phyloP scores from a whole-genome alignment of 1,140 invertebrate species.

The Tetraneura akinire region DNA sequence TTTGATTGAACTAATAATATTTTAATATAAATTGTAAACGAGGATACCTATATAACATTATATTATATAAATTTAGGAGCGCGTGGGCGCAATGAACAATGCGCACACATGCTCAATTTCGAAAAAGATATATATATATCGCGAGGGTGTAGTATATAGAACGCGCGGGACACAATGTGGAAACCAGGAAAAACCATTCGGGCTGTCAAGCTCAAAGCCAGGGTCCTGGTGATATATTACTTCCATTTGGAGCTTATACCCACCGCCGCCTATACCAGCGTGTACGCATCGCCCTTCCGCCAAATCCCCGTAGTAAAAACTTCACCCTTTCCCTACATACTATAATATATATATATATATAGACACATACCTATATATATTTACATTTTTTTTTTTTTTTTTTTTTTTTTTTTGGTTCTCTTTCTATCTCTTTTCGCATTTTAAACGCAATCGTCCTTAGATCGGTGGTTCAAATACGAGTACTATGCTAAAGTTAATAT shows the following conservation, averaged over 20 bases:
- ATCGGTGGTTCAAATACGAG: too few species aligned
- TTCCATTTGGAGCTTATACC: constrained; percentile 56
- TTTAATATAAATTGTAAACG: too few species aligned
- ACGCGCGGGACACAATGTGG: constrained; percentile 32
- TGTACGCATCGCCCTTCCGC: constrained; percentile 21
- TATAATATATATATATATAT: too few species aligned
- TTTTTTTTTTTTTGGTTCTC: too few species aligned
- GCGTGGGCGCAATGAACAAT: neutral
- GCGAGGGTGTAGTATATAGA: constrained; percentile 26
- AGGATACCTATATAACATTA: too few species aligned
- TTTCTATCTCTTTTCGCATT: constrained; percentile 38
- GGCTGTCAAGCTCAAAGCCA: constrained; percentile 59
- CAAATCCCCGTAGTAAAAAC: constrained; percentile 50
- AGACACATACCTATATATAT: too few species aligned
- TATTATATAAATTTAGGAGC: too few species aligned
- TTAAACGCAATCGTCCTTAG: too few species aligned
- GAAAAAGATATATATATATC: neutral
- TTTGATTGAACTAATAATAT: too few species aligned
- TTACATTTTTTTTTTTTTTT: constrained; percentile 45
- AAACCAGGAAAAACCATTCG: constrained; percentile 57
- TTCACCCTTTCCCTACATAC: constrained; percentile 48
- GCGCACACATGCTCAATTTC: neutral
- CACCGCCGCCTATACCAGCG: constrained; percentile 45
- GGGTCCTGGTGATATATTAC: constrained; percentile 58
- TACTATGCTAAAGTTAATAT: too few species aligned